Base-by-base conservation (phyloP, 1,140 invertebrate species). In the Ruditapes philippinarum region DNA sequence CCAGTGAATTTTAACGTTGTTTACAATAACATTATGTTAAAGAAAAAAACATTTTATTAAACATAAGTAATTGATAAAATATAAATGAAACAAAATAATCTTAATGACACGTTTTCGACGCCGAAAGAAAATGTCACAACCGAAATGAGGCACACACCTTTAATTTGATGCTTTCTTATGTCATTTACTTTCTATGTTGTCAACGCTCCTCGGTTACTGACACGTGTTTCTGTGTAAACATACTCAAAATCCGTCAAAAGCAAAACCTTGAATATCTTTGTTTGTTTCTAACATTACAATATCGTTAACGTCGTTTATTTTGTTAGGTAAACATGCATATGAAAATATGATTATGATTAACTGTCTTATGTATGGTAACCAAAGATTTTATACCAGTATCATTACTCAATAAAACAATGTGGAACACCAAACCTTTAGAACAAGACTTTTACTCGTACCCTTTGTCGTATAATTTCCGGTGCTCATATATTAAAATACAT, bases 271-370 rank as follows among this genome's bases (percentile, higher is more conserved):
- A 42, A 85, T 73, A 60, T 38, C 82, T 49, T 28, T 85, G 68
- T 85, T 85, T 49, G 49, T 51, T 19, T 28, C 2, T 14, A 14
- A 74, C 82, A 85, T 85, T 57, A 28, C 31, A 33, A 45, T 38
- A 49, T 85, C 40, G 51, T 76, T 33, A 74, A 28, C 17, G 49
- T 85, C 82, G 74, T 85, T 85, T 49, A 85, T 85, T 74, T 25
- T 25, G 25, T 38, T 74, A 36, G 38, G 62, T 73, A 36, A 85
- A 76, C 68, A 65, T 33, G 28, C 9, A 74, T 85, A 74, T 73
- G 28, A 54, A 85, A 74, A 54, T 73, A 85, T 85, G 31, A 85
- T 73, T 12, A 14, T 82, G 80, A 82, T 82, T 38, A 82, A 82
- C 36, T 65, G 57, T 17, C 0, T 38, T 82, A 38, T 17, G 4